A percentile compares a stretch with the other conserved stretches of the same genome.
These are phyloP conservation scores for Apocrypta bakeri DNA, from an alignment of 1,140 invertebrate species.

Conservation along the genomic window DNA sequence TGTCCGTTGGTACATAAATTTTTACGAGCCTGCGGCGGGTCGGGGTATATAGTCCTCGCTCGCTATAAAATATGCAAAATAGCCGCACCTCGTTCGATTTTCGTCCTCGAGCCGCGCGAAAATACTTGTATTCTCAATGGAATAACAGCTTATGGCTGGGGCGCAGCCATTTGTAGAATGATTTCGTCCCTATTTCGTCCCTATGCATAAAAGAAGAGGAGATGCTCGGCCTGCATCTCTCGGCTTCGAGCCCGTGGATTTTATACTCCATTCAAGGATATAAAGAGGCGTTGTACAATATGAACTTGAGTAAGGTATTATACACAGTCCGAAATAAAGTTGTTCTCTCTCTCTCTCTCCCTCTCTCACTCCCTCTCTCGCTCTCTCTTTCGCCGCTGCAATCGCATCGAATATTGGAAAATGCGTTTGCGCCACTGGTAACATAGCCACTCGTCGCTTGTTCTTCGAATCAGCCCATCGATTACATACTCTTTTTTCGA, in stretches of 20 bases:
- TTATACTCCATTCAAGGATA: conserved; percentile 18
- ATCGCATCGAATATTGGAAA: conserved; percentile 21
- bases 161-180: conserved; percentile 27
- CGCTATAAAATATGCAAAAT: conserved; percentile 49
- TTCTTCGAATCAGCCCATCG: conserved; percentile 8
- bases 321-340: not conserved
- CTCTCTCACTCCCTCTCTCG: no score
- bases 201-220: conserved; percentile 34
- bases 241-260: not conserved
- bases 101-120: conserved; percentile 11
- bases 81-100: conserved; percentile 44
- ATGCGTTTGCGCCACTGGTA: not conserved
- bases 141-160: conserved; percentile 36
- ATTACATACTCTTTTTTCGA: not conserved
- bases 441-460: not conserved
- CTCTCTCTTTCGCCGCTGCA: no score
- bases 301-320: not conserved
- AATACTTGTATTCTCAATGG: conserved; percentile 40
- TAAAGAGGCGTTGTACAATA: conserved; percentile 1
- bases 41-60: not conserved
- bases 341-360: no score
- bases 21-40: conserved; percentile 11
- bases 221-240: not conserved
- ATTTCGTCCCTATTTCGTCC: conserved; percentile 37
- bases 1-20: conserved; percentile 34